Evolutionary conservation across 2,888 invertebrate species (phyloP).

Genomic region (Hofmannophila pseudospretella): DNA sequence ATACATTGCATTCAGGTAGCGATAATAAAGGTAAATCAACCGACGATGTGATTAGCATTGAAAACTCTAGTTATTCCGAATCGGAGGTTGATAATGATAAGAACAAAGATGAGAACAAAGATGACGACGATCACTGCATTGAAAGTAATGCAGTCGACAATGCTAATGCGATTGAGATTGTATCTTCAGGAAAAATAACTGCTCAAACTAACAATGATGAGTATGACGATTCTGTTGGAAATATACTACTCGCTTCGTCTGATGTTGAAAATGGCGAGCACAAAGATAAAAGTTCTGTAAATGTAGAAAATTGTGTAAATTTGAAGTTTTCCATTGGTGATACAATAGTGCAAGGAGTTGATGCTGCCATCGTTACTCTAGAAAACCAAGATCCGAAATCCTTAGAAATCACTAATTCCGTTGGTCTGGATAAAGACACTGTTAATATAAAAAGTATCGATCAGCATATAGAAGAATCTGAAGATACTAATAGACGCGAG

Average conservation of each 20-base stretch:
- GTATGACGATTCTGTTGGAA: slow-evolving; percentile 35
- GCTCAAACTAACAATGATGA: slow-evolving; percentile 30
- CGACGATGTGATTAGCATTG: slow-evolving; percentile 60
- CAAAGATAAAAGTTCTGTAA: slow-evolving; percentile 8
- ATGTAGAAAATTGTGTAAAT: slow-evolving; percentile 24
- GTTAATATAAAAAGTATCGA: too few species aligned
- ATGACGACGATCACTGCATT: slow-evolving; percentile 2
- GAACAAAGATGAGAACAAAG: slow-evolving; percentile 12
- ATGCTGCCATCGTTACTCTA: neutral
- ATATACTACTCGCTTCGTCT: slow-evolving; percentile 48
- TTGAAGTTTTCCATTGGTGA: slow-evolving; percentile 37
- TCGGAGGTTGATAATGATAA: slow-evolving; percentile 33
- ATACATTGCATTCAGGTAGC: slow-evolving; percentile 43
- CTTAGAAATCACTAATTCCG: too few species aligned
- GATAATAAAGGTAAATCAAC: slow-evolving; percentile 25
- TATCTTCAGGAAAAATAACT: slow-evolving; percentile 15
- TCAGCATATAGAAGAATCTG: too few species aligned
- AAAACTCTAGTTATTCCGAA: slow-evolving; percentile 66
- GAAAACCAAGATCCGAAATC: neutral
- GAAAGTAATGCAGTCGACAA: neutral
- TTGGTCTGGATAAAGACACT: too few species aligned
- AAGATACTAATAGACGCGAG: too few species aligned
- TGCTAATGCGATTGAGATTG: slow-evolving; percentile 11
- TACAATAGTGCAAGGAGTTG: slow-evolving; percentile 23
- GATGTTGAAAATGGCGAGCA: slow-evolving; percentile 34